Evolutionary conservation across 2,113 vertebrate species (phyloP), one percentile per base, ranked within the genome.

Genomic region (Malaclemys terrapin): DNA sequence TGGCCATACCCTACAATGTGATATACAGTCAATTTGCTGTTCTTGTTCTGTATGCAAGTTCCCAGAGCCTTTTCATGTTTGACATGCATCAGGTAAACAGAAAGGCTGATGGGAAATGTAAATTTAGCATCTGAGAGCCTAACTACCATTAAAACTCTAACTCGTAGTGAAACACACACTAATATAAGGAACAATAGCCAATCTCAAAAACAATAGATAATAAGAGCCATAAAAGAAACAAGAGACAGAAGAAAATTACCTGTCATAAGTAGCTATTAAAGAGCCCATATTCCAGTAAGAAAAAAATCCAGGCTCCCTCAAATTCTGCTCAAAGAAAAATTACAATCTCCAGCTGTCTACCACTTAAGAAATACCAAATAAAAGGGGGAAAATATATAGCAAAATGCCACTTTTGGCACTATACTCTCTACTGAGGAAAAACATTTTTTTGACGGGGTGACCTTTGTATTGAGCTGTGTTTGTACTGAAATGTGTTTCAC

Each of bases 361-460:
- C 79, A 91, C 88, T 96, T 94, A 94, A 92, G 89, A 97, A 98
- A 95, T 84, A 95, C 50, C 90, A 95, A 96, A 82, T 54, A 86
- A 95, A 97, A 95, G 53, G 50, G 89, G 85, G 69, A 93, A 91
- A 94, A 88, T 10, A 65, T 93, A 25, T 91, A 93, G 88, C n/a
- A 86, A 93, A 95, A 96, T 65, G 91, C 92, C 84, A 57, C 49
- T 90, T 12, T 94, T 91, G 84, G 92, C 87, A 91, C 93, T 97
- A 75, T 82, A 57, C 62, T 94, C 85, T n/a, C 91, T 88, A 24
- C 87, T 82, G 88, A 96, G 89, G 94, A 82, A 97, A 96, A 98
- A 97, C 69, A 89, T 88, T 91, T 98, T 54, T 97, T 90, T 97
- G 97, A 96, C 90, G 89, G 96, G 95, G 85, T 97, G 97, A 98